Percentiles rank a stretch among this genome's conserved stretches.
These are phyloP conservation scores for Leptinotarsa peninsularis DNA, from an alignment of 2,888 invertebrate genomes.

Conservation along the genomic window DNA sequence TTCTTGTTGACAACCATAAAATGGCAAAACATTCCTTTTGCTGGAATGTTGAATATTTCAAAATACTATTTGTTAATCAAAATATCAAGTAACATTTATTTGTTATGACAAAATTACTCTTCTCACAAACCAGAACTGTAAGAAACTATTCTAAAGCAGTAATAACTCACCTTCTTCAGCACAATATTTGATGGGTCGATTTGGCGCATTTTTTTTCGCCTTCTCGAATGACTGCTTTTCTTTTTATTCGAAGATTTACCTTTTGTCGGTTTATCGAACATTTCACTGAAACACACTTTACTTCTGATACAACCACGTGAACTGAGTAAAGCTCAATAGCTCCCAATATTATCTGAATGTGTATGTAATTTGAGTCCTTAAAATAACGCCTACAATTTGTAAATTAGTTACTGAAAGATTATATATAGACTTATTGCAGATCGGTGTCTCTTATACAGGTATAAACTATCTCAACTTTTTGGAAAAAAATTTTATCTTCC, in stretches of 20 bases:
- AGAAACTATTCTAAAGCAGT: not conserved
- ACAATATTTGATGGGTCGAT: constrained; percentile 4
- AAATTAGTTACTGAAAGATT: not conserved
- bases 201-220: not conserved
- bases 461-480: too few relatives aligned
- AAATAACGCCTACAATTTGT: constrained; percentile 1
- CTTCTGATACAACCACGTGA: not conserved
- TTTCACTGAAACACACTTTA: not conserved
- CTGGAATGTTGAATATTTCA: too few relatives aligned
- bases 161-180: constrained; percentile 18
- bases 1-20: too few relatives aligned
- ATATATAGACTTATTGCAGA: not conserved
- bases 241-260: not conserved
- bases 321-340: not conserved
- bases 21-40: too few relatives aligned
- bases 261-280: constrained; percentile 9
- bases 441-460: not conserved
- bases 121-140: too few relatives aligned
- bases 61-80: too few relatives aligned
- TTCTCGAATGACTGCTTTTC: not conserved
- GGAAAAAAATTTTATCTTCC: too few relatives aligned
- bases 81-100: not conserved
- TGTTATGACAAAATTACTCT: too few relatives aligned
- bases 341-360: not conserved
- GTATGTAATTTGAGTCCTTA: not conserved